These are phyloP conservation scores for Orussus abietinus DNA, from an alignment of 1,140 invertebrate species.

Conservation along the genomic window DNA sequence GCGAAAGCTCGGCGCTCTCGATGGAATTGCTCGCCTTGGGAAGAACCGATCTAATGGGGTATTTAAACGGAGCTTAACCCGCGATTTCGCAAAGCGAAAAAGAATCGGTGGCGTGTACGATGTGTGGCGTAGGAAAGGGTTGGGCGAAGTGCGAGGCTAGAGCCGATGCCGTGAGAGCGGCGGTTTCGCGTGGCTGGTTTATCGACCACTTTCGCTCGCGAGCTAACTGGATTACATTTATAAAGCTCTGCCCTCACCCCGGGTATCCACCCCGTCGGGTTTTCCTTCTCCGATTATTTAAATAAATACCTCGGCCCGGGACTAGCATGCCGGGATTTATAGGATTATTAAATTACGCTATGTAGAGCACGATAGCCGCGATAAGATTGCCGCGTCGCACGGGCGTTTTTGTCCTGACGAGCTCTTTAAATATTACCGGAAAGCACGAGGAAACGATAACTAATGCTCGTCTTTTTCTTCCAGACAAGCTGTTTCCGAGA, in stretches of 20 bases:
- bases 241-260: not conserved
- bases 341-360: conserved; percentile 11
- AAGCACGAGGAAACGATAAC: too few species aligned
- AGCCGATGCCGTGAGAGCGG: conserved; percentile 6
- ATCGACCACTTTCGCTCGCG: conserved; percentile 7
- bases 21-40: not conserved
- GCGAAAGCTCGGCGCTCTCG: too few species aligned
- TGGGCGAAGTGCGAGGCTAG: conserved; percentile 2
- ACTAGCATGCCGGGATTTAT: conserved; percentile 9
- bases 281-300: too few species aligned
- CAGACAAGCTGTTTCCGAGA: too few species aligned
- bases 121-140: too few species aligned
- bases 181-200: conserved; percentile 7
- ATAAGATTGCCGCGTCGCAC: conserved; percentile 7
- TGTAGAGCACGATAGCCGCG: conserved; percentile 9
- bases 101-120: not conserved
- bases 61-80: too few species aligned
- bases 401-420: too few species aligned
- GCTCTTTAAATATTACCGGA: too few species aligned
- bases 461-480: too few species aligned
- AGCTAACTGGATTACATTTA: conserved; percentile 11
- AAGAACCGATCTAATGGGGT: too few species aligned
- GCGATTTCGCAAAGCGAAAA: not conserved
- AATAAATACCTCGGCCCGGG: not conserved
- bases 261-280: not conserved